Conservation (phyloP, 2,888 invertebrate species). For the Opisthograptis luteolata region DNA sequence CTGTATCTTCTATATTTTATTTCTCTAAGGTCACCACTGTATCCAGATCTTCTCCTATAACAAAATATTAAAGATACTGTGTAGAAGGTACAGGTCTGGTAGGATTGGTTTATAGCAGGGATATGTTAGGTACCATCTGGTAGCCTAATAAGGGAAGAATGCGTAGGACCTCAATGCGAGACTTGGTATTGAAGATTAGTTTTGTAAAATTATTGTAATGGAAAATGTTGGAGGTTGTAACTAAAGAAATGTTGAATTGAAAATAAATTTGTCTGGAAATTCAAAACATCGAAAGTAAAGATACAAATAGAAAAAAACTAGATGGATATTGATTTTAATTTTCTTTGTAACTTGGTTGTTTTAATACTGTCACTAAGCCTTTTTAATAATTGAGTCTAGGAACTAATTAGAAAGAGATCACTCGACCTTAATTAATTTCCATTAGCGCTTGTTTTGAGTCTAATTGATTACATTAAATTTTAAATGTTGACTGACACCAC, state of each 20-base stretch:
- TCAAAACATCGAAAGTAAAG: too few species aligned
- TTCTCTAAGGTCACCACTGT: slow-evolving; percentile 49
- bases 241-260: neutral
- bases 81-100: slow-evolving; percentile 34
- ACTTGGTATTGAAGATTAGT: slow-evolving; percentile 50
- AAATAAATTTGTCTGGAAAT: too few species aligned
- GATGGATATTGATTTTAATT: too few species aligned
- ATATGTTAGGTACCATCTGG: slow-evolving; percentile 38
- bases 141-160: slow-evolving; percentile 60
- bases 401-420: too few species aligned
- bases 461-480: too few species aligned
- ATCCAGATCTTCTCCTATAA: slow-evolving; percentile 34
- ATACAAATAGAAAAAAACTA: too few species aligned
- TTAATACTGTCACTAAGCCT: too few species aligned
- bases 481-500: too few species aligned
- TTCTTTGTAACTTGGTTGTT: too few species aligned
- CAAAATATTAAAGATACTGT: slow-evolving; percentile 3
- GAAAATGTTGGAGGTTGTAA: slow-evolving; percentile 19
- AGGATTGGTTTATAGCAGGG: slow-evolving; percentile 27
- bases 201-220: slow-evolving; percentile 50
- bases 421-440: too few species aligned
- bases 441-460: too few species aligned
- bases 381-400: too few species aligned
- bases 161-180: slow-evolving; percentile 41
- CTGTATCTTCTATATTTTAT: slow-evolving; percentile 71